Evolutionary conservation across 2,113 vertebrate genomes (phyloP), one percentile per base, ranked within the genome.

Genomic region (Plectropomus leopardus): DNA sequence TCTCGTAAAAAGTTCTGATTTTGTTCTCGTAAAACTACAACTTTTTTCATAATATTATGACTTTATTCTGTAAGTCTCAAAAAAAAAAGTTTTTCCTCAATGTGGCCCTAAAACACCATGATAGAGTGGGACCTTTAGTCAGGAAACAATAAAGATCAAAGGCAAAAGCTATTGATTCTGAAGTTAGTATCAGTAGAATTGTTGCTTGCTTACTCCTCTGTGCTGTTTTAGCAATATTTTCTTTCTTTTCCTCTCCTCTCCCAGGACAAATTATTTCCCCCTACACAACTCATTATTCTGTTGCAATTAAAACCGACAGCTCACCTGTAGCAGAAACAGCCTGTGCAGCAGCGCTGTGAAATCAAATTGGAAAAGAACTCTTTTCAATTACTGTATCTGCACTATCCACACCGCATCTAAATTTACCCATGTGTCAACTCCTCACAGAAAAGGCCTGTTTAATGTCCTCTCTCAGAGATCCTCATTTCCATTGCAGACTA

Each of bases 361-460:
- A 72, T 76, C 66, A 72, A 79, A 72, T 80, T 78, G 58, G 48
- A 79, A 86, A 53, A 61, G 7, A 74, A 83, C 36, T 59, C 6
- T 58, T 75, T 81, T 72, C 32, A 68, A 34, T 67, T 81, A 76
- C 36, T 58, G 45, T 24, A 67, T 72, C 47, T 26, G 44, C 66
- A 36, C 45, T 77, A 76, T 66, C 66, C 69, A 21, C 24, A 15
- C 51, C 19, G 7, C 57, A 76, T 69, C 59, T 57, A 54, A 63
- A 78, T 80, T 13, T 72, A 50, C 32, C 71, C 44, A 55, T 36
- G 50, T 45, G 42, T 72, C 34, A 60, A 16, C 21, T 53, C 45
- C 44, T 45, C 34, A 34, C 24, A 24, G 45, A 70, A 70, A 74
- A 53, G 23, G 23, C 60, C 54, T n/a, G 3, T 64, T 75, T 59